Percentiles rank a stretch among this genome's conserved stretches.
Evolutionary conservation across 2,888 invertebrate genomes (phyloP).

Genomic region (Drosophila prostipennis): DNA sequence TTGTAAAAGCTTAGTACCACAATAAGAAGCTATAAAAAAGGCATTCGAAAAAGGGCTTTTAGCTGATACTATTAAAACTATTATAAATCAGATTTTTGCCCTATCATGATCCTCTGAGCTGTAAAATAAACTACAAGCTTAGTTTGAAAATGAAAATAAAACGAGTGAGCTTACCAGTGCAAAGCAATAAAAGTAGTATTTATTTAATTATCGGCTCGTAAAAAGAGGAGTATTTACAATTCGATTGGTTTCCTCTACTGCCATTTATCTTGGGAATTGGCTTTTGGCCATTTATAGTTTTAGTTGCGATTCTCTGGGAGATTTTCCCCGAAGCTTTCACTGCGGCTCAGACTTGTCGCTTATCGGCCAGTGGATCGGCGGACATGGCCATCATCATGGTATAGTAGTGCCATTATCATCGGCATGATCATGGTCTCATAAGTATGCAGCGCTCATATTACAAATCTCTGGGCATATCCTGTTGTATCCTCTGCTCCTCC

Average conservation of each 20-base stretch:
- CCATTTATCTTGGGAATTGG: constrained; percentile 4
- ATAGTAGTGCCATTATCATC: constrained; percentile 39
- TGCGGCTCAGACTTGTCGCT: constrained; percentile 20
- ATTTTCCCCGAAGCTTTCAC: constrained; percentile 47
- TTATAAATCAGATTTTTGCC: neutral
- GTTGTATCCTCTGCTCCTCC: constrained; percentile 25
- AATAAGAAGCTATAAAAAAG: neutral
- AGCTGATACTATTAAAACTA: neutral
- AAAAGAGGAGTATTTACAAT: constrained; percentile 9
- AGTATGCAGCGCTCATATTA: constrained; percentile 77
- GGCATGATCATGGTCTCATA: constrained; percentile 59
- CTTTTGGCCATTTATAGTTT: constrained; percentile 17
- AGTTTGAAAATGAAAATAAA: neutral
- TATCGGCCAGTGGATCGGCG: constrained; percentile 44
- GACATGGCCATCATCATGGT: constrained; percentile 31
- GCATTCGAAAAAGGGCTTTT: neutral
- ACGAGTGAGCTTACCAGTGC: neutral
- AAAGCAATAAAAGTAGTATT: neutral
- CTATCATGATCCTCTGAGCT: neutral
- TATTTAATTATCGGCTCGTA: constrained; percentile 1
- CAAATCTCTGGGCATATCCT: constrained; percentile 67
- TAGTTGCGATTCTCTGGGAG: constrained; percentile 29
- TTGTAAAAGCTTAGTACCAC: neutral
- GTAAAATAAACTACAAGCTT: neutral
- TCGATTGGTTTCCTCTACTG: constrained; percentile 4